These are phyloP conservation scores for Tapera naevia DNA, from an alignment of 2,797 vertebrate species.

Conservation along the genomic window DNA sequence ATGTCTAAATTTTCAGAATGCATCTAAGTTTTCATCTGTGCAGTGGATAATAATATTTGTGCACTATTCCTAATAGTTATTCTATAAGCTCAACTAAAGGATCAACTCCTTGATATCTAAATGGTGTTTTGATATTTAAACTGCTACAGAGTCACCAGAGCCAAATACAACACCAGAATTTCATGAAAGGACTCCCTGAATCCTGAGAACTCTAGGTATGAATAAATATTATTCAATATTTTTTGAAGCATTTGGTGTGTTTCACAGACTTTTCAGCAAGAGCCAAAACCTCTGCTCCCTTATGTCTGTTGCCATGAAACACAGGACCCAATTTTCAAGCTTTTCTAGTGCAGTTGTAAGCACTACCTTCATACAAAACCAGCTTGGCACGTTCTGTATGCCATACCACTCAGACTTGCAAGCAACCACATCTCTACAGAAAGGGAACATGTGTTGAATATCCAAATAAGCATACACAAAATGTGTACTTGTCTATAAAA, in stretches of 20 bases:
- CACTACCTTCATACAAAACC: neutral
- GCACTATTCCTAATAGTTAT: neutral
- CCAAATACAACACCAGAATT: neutral
- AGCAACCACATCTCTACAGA: neutral
- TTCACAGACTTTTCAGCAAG: neutral
- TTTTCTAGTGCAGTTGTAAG: neutral
- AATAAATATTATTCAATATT: neutral
- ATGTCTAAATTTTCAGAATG: neutral
- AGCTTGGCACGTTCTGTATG: neutral
- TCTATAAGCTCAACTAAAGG: neutral
- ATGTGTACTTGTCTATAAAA: neutral
- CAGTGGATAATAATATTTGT: neutral
- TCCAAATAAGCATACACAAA: neutral
- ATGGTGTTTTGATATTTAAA: neutral
- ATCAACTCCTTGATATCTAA: neutral
- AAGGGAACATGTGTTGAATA: conserved; percentile 1
- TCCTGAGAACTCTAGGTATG: neutral
- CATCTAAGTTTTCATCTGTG: neutral
- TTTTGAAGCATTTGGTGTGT: neutral
- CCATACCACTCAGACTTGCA: neutral
- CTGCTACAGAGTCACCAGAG: neutral
- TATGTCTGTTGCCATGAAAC: neutral
- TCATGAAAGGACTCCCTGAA: conserved; percentile 4
- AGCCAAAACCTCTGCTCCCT: neutral
- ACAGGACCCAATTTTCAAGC: neutral